Evolutionary conservation across 1,140 invertebrate genomes (phyloP), one percentile per base, ranked within the genome.

Genomic region (Drosophila carrolli): DNA sequence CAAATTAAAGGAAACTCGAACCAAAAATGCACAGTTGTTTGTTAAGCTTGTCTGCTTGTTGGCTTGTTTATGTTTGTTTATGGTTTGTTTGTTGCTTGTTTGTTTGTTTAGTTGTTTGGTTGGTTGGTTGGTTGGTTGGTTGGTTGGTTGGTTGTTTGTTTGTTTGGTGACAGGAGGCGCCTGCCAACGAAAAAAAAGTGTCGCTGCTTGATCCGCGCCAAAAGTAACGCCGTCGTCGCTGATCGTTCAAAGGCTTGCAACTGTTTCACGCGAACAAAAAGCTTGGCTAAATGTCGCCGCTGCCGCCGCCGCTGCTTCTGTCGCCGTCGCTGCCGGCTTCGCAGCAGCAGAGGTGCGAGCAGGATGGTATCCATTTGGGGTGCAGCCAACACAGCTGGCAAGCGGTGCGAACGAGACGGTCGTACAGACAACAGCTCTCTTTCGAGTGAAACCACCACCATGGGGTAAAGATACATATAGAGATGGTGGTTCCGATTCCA

Each of bases 191-290:
- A 72, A 79, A 79, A 62, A 75, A 85, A 85, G 75, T 81, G 65
- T 68, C 65, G 65, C 68, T 66, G 57, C 56, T 57, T 60, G 81
- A 89, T 89, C 85, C 85, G 85, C 85, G 85, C 85, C 78, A 91
- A 91, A 89, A 85, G 83, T 90, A 90, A 86, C 90, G 81, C 79
- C 90, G 90, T 91, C 90, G 90, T 91, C 78, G 83, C 90, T 91
- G 90, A 90, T 91, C 90, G 90, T 91, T 90, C 84, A 90, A 91
- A 91, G 91, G 75, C 90, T 91, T 91, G 90, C 90, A 91, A 91
- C 90, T 91, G 90, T 91, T 91, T 91, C 88, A 79, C 76, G 81
- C 81, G 86, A 88, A 91, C 90, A 91, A 91, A 91, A 91, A 91
- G 90, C 90, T 91, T 90, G 81, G 51, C 71, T 55, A 63, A 53